Evolutionary conservation across 1,140 invertebrate genomes (phyloP).

Genomic region (Drosophila leontia): DNA sequence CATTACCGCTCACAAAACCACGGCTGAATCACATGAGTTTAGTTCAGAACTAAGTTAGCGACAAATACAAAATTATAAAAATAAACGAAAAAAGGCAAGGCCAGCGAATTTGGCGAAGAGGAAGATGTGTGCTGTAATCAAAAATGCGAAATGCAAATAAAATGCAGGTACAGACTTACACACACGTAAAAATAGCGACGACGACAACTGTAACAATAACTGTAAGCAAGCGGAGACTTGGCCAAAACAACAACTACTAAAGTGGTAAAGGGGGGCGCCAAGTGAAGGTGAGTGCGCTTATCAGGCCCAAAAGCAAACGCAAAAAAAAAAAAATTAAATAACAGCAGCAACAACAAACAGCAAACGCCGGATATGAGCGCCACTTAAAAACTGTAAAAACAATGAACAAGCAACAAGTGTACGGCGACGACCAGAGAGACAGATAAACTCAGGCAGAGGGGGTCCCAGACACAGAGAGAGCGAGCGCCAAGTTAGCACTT

Average conservation of each 20-base stretch:
- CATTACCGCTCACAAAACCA: slow-evolving; percentile 24
- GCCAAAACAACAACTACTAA: slow-evolving; percentile 18
- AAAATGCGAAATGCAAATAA: slow-evolving; percentile 54
- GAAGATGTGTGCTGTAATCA: slow-evolving; percentile 21
- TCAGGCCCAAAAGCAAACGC: slow-evolving; percentile 48
- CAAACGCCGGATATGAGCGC: slow-evolving; percentile 80
- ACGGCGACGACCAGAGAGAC: slow-evolving; percentile 20
- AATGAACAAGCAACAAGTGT: slow-evolving; percentile 76
- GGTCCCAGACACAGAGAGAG: slow-evolving; percentile 9
- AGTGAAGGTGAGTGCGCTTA: slow-evolving; percentile 56
- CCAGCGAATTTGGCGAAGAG: slow-evolving; percentile 10
- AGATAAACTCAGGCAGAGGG: slow-evolving; percentile 15
- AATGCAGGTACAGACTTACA: slow-evolving; percentile 37
- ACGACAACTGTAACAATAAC: slow-evolving; percentile 48
- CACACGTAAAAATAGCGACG: background rate
- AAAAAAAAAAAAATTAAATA: slow-evolving; percentile 42
- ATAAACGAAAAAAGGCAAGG: slow-evolving; percentile 20
- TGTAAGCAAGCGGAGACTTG: slow-evolving; percentile 15
- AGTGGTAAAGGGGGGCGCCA: slow-evolving; percentile 21
- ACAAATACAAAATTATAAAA: slow-evolving; percentile 17
- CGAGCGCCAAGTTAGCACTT: slow-evolving; percentile 53
- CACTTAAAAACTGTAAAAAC: slow-evolving; percentile 83
- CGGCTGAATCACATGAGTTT: slow-evolving; percentile 34
- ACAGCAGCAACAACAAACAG: slow-evolving; percentile 52
- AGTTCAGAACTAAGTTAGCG: slow-evolving; percentile 10